A percentile compares a stretch with the other conserved stretches of the same genome.
Conservation (phyloP, 2,888 invertebrate species). For the Leistus spinibarbis region DNA sequence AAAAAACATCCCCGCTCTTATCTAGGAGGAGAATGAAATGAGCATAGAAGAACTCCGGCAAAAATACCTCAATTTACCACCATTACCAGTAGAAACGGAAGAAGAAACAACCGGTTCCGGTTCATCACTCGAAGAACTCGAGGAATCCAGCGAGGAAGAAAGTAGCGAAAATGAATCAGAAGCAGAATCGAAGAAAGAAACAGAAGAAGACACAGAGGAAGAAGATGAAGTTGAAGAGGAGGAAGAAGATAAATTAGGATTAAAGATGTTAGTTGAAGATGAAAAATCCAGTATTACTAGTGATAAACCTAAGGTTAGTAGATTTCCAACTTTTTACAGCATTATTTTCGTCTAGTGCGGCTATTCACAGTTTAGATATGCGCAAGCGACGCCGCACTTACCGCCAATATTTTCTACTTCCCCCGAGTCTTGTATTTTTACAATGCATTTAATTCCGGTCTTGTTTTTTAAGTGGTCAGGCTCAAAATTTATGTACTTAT, state of each 20-base stretch:
- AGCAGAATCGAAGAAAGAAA: constrained; percentile 45
- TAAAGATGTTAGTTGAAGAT: constrained; percentile 34
- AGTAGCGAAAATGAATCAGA: constrained; percentile 45
- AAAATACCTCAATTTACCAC: constrained; percentile 67
- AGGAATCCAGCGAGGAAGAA: constrained; percentile 55
- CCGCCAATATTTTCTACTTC: too few relatives aligned
- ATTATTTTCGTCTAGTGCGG: too few relatives aligned
- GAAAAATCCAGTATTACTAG: constrained; percentile 21
- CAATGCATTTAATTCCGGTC: background rate
- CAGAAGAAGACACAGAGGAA: constrained; percentile 46
- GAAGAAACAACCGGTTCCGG: constrained; percentile 49
- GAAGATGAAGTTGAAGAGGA: constrained; percentile 19
- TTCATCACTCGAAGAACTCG: constrained; percentile 50
- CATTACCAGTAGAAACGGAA: constrained; percentile 55
- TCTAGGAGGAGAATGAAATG: constrained; percentile 77
- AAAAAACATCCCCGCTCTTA: too few relatives aligned
- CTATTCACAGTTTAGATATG: too few relatives aligned
- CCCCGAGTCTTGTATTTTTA: too few relatives aligned
- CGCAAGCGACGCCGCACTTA: too few relatives aligned
- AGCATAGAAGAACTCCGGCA: constrained; percentile 79
- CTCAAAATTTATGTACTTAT: too few relatives aligned
- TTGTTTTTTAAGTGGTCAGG: background rate
- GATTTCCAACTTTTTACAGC: background rate
- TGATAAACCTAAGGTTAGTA: constrained; percentile 22
- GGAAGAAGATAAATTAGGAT: constrained; percentile 27